Percentiles rank a stretch among this genome's conserved stretches.
Conservation (phyloP, 2,113 vertebrate species). For the Rhinopithecus roxellana region DNA sequence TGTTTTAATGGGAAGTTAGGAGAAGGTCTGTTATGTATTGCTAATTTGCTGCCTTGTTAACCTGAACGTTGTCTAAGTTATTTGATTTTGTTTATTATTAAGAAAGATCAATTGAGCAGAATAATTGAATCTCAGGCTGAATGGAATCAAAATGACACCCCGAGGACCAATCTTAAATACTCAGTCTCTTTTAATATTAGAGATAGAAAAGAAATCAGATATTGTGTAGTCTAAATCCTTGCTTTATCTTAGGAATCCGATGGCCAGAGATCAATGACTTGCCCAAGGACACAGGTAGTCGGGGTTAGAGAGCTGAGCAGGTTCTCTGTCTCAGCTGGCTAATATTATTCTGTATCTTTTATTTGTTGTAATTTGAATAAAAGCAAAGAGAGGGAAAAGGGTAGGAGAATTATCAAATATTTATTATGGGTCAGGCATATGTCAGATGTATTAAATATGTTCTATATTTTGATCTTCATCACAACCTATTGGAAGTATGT, state of each 20-base stretch:
- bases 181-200: background rate
- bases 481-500: background rate
- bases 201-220: background rate
- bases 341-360: background rate
- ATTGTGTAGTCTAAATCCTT: background rate
- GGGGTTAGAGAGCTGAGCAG: background rate
- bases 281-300: background rate
- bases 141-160: background rate
- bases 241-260: background rate
- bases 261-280: background rate
- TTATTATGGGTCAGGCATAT: background rate
- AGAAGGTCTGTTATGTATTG: background rate
- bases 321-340: background rate
- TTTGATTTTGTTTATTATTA: constrained; percentile 13
- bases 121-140: background rate
- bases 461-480: background rate
- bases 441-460: background rate
- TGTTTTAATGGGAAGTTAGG: constrained; percentile 26
- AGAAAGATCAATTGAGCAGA: background rate
- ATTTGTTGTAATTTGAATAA: background rate
- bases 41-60: background rate
- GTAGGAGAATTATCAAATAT: background rate
- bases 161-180: background rate
- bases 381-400: background rate
- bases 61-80: background rate